Evolutionary conservation across 2,888 invertebrate genomes (phyloP).

Genomic region (Pandemis cinnamomeana): DNA sequence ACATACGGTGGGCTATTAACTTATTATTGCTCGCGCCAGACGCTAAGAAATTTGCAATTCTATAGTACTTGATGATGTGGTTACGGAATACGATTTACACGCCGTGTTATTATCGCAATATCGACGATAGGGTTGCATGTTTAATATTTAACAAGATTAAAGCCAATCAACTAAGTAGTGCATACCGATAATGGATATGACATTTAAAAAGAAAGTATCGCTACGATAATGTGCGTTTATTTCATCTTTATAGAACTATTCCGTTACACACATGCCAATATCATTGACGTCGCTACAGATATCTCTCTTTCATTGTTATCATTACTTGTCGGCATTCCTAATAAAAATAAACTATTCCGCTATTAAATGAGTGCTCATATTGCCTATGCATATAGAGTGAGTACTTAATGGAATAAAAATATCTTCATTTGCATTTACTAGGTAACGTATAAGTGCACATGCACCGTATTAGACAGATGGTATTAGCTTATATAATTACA

Average conservation of each 20-base stretch:
- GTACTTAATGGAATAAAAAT: too few species aligned
- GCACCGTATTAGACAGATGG: too few species aligned
- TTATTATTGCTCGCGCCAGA: conserved; percentile 42
- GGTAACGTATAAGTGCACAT: background rate
- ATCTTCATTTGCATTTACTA: too few species aligned
- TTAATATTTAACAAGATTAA: background rate
- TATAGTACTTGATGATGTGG: conserved; percentile 22
- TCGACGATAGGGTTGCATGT: background rate
- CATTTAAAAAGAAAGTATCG: too few species aligned
- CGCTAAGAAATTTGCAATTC: conserved; percentile 16
- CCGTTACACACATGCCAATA: background rate
- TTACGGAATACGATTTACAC: conserved; percentile 23
- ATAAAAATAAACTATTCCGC: background rate
- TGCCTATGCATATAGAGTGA: background rate
- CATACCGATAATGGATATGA: too few species aligned
- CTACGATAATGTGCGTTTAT: too few species aligned
- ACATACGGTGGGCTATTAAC: conserved; percentile 44
- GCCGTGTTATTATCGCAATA: conserved; percentile 20
- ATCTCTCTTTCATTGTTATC: background rate
- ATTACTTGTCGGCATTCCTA: background rate
- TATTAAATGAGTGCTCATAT: background rate
- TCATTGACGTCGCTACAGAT: background rate
- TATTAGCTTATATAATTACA: too few species aligned
- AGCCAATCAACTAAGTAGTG: background rate
- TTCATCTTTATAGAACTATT: background rate